Percentiles rank a stretch among this genome's conserved stretches.
These are phyloP conservation scores for Diorhabda sublineata DNA, from an alignment of 1,140 invertebrate genomes.

Conservation along the genomic window DNA sequence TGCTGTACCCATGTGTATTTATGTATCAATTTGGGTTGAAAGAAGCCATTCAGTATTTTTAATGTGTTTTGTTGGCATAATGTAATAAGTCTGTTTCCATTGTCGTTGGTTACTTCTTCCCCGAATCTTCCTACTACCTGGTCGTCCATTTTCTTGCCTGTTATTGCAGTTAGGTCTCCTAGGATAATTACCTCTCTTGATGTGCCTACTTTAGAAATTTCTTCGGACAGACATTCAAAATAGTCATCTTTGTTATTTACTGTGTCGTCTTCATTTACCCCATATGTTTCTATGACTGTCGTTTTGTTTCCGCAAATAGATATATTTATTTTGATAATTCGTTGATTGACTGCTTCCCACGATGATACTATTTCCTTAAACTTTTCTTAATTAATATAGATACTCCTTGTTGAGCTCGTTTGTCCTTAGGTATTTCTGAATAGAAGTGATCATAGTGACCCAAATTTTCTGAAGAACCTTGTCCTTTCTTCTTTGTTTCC, in stretches of 20 bases:
- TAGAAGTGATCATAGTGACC: no score
- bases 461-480: no score
- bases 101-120: slow-evolving; percentile 13
- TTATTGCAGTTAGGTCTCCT: not conserved
- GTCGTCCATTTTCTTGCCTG: not conserved
- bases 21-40: slow-evolving; percentile 4
- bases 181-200: not conserved
- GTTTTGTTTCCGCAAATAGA: not conserved
- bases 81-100: slow-evolving; percentile 11
- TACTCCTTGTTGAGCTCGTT: no score
- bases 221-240: not conserved
- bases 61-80: slow-evolving; percentile 9
- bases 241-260: not conserved
- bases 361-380: not conserved
- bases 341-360: not conserved
- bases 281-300: not conserved
- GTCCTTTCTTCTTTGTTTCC: no score
- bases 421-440: no score
- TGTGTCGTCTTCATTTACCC: not conserved
- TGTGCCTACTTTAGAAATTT: not conserved
- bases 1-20: slow-evolving; percentile 25
- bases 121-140: slow-evolving; percentile 10
- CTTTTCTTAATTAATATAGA: not conserved
- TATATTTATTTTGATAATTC: not conserved
- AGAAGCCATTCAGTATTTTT: slow-evolving; percentile 18